Evolutionary conservation across 2,113 vertebrate species (phyloP).

Genomic region (Mixornis gularis): DNA sequence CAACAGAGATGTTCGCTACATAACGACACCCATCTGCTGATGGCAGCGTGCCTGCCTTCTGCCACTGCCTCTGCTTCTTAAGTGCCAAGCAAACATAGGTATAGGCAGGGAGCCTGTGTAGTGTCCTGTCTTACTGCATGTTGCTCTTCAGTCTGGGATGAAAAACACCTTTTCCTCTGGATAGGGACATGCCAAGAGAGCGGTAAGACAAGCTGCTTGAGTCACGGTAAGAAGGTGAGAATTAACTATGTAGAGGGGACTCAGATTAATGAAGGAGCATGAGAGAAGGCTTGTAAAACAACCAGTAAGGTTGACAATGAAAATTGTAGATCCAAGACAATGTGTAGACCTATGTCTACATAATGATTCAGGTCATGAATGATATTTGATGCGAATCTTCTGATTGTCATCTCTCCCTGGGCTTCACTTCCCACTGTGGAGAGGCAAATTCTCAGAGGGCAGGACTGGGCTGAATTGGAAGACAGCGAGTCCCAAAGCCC

Average conservation of each 20-base stretch:
- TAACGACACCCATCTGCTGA: not conserved
- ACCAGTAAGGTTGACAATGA: not conserved
- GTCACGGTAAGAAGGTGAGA: not conserved
- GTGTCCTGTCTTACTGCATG: not conserved
- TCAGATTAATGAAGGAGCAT: not conserved
- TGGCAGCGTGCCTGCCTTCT: constrained; percentile 30
- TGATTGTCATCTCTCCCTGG: not conserved
- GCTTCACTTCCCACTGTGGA: not conserved
- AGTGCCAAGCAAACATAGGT: constrained; percentile 21
- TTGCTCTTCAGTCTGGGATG: not conserved
- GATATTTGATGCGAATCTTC: not conserved
- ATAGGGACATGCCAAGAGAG: not conserved
- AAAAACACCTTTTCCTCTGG: not conserved
- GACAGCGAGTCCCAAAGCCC: not conserved
- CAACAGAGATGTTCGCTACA: not conserved
- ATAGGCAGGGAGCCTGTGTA: not conserved
- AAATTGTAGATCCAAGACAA: not conserved
- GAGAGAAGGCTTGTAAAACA: not conserved
- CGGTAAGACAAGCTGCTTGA: not conserved
- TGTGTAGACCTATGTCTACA: not conserved
- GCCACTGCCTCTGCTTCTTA: not conserved
- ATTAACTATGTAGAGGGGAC: not conserved
- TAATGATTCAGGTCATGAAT: not conserved
- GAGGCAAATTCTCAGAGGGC: accelerated
- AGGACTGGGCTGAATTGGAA: not conserved